phyloP scores from a whole-genome alignment of 2,113 vertebrate genomes.

The Sporophila hypoxantha region DNA sequence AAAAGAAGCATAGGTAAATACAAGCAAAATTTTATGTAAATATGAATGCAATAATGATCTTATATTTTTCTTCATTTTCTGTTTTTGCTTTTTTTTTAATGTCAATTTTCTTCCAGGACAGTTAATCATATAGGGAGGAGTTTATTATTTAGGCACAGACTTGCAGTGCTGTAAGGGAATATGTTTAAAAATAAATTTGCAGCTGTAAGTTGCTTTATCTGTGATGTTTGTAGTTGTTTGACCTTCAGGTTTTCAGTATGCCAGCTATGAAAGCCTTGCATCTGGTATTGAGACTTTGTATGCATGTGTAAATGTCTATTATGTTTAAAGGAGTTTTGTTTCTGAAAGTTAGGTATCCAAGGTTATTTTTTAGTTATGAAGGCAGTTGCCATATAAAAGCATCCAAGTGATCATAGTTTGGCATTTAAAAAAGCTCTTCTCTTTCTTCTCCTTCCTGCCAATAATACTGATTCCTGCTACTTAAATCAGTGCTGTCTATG shows the following conservation, averaged over 20 bases:
- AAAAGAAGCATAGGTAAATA: slow-evolving; percentile 88
- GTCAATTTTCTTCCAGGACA: not conserved
- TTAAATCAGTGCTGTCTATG: slow-evolving; percentile 21
- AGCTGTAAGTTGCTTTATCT: not conserved
- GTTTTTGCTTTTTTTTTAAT: not conserved
- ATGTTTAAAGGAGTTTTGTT: not conserved
- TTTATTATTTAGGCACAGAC: not conserved
- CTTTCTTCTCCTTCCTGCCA: slow-evolving; percentile 4
- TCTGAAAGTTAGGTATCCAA: not conserved
- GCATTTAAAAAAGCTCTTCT: slow-evolving; percentile 1
- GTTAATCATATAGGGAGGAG: not conserved
- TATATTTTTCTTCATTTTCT: not conserved
- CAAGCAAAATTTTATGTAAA: not conserved
- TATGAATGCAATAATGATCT: not conserved
- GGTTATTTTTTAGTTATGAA: not conserved
- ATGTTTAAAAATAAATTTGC: not conserved
- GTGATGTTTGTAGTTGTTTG: not conserved
- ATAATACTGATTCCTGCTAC: not conserved
- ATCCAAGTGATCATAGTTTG: slow-evolving; percentile 4
- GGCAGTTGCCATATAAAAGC: not conserved
- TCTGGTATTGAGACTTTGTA: not conserved
- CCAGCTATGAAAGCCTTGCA: not conserved
- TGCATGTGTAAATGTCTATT: not conserved
- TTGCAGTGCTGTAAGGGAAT: not conserved
- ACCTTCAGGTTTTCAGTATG: not conserved